Evolutionary conservation across 2,113 vertebrate species (phyloP).

Genomic region (Hemicordylus capensis): DNA sequence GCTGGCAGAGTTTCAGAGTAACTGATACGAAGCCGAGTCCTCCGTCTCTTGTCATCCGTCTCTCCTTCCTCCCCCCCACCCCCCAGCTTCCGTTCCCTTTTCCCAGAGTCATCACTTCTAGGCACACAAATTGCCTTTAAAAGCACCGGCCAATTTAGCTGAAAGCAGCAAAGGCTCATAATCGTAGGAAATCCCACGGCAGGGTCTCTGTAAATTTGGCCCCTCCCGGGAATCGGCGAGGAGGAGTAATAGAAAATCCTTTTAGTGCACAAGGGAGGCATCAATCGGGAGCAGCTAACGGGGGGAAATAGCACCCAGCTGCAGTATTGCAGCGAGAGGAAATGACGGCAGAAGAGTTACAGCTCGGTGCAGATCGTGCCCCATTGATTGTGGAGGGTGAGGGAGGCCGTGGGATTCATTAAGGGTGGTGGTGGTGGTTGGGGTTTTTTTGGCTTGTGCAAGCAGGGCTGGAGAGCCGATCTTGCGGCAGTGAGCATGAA

Average conservation of each 20-base stretch:
- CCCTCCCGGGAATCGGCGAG: neutral
- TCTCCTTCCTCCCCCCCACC: neutral
- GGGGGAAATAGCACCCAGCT: slow-evolving; percentile 16
- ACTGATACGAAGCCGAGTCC: neutral
- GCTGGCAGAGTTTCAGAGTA: slow-evolving; percentile 36
- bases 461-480: too few species aligned
- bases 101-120: slow-evolving; percentile 17
- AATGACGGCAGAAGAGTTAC: slow-evolving; percentile 19
- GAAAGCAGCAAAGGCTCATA: slow-evolving; percentile 14
- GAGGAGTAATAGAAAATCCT: slow-evolving; percentile 1
- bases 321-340: slow-evolving; percentile 27
- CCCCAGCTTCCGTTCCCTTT: neutral
- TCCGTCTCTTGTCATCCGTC: neutral
- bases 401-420: slow-evolving; percentile 20
- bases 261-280: neutral
- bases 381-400: slow-evolving; percentile 51
- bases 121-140: neutral
- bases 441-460: slow-evolving; percentile 39
- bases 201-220: neutral
- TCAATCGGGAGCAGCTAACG: neutral
- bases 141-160: neutral
- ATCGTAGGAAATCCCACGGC: neutral
- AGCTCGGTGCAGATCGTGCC: slow-evolving; percentile 34
- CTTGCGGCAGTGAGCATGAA: too few species aligned
- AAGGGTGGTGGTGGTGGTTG: too few species aligned